Percentiles rank a stretch among this genome's conserved stretches.
Conservation (phyloP, 2,797 vertebrate species). For the Coilia nasus region DNA sequence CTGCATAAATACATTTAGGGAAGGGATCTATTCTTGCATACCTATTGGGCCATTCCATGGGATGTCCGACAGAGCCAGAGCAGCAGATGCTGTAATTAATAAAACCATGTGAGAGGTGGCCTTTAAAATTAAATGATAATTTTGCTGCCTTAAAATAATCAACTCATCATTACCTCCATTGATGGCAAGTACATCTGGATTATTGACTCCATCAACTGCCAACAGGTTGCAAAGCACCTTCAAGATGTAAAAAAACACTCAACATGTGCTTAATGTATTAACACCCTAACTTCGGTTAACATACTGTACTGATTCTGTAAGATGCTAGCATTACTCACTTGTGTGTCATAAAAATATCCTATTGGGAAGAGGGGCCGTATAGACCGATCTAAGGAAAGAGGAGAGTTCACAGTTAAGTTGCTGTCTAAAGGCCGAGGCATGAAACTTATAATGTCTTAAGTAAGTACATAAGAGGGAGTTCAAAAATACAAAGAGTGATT, state of each 20-base stretch:
- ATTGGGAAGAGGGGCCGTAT: conserved; percentile 92
- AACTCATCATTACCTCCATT: conserved; percentile 86
- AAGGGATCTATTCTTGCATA: conserved; percentile 62
- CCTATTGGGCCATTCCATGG: conserved; percentile 96
- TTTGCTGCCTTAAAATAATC: not conserved
- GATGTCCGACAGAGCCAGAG: conserved; percentile 93
- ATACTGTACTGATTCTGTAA: not conserved
- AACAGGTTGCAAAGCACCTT: conserved; percentile 94
- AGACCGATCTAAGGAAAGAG: conserved; percentile 83
- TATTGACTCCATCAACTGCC: conserved; percentile 92
- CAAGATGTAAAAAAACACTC: conserved; percentile 28
- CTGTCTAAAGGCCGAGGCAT: not conserved
- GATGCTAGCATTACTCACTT: conserved; percentile 74
- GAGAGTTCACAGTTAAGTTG: not conserved
- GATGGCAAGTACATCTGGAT: conserved; percentile 93
- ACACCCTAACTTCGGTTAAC: not conserved
- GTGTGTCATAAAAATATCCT: conserved; percentile 98
- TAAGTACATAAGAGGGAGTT: not conserved
- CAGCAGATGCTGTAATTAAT: conserved; percentile 84
- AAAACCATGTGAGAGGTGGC: conserved; percentile 7
- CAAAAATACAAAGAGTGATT: not conserved
- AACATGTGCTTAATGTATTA: not conserved
- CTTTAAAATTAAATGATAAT: not conserved
- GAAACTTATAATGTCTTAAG: not conserved
- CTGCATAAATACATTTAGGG: not conserved